phyloP scores from a whole-genome alignment of 2,888 invertebrate species.

The Gerris lacustris region DNA sequence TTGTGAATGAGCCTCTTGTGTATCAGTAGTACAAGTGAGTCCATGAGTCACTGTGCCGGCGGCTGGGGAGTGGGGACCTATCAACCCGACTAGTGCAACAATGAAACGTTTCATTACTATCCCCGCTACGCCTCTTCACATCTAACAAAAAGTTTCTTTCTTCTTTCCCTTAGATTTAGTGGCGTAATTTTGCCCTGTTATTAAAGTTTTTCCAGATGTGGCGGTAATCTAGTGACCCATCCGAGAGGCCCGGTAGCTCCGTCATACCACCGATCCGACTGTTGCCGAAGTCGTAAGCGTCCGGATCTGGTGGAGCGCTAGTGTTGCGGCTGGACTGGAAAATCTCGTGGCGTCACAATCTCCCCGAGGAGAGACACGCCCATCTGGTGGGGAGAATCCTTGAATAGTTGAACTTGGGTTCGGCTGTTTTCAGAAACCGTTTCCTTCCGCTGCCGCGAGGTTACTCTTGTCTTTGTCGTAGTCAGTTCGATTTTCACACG shows the following conservation, averaged over 20 bases:
- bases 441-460: constrained; percentile 3
- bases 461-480: background rate
- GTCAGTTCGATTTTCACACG: background rate
- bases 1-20: too few relatives aligned
- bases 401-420: background rate
- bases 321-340: background rate
- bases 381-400: constrained; percentile 3
- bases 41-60: too few relatives aligned
- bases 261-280: background rate
- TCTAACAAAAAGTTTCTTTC: background rate
- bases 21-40: too few relatives aligned
- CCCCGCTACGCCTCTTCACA: background rate
- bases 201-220: background rate
- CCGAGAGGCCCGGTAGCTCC: background rate
- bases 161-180: background rate
- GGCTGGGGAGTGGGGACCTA: too few relatives aligned
- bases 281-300: background rate
- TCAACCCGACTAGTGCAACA: too few relatives aligned
- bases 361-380: background rate
- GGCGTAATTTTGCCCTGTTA: background rate
- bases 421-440: constrained; percentile 1
- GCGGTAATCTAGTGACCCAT: background rate
- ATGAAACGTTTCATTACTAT: background rate
- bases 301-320: background rate
- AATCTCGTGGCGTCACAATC: background rate